These are phyloP conservation scores for Phrynocephalus guinanensis DNA, from an alignment of 2,797 vertebrate genomes.

Conservation along the genomic window DNA sequence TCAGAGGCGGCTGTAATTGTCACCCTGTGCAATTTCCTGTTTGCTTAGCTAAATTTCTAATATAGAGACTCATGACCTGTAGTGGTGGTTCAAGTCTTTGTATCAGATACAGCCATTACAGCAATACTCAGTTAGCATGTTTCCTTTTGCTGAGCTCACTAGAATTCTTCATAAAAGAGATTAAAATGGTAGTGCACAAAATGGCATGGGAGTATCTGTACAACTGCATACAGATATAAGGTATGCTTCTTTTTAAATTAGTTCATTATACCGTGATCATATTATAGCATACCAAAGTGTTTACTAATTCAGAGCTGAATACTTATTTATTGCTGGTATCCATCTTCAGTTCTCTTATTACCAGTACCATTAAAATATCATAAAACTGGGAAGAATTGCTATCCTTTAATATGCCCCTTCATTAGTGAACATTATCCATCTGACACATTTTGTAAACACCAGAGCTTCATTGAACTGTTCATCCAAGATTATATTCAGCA, in stretches of 20 bases:
- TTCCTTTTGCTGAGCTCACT: not conserved
- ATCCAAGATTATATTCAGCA: slow-evolving; percentile 37
- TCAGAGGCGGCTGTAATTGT: no score
- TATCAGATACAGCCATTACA: not conserved
- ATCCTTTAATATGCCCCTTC: slow-evolving; percentile 58
- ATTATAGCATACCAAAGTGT: slow-evolving; percentile 52
- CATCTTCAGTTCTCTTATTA: slow-evolving; percentile 54
- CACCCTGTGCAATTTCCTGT: not conserved
- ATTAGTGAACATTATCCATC: slow-evolving; percentile 62
- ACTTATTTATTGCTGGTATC: slow-evolving; percentile 55
- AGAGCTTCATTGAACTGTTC: slow-evolving; percentile 46
- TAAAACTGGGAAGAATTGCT: slow-evolving; percentile 61
- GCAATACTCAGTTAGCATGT: not conserved
- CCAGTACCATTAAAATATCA: slow-evolving; percentile 55
- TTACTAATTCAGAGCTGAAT: slow-evolving; percentile 56
- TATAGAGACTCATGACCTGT: not conserved
- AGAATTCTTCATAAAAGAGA: slow-evolving; percentile 10
- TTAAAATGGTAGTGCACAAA: slow-evolving; percentile 20
- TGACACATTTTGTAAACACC: slow-evolving; percentile 63
- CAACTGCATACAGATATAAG: slow-evolving; percentile 29
- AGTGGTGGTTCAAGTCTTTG: not conserved
- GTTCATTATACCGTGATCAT: not conserved
- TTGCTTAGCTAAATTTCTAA: not conserved
- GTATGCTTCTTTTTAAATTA: slow-evolving; percentile 43
- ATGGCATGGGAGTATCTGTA: slow-evolving; percentile 20